Base-by-base conservation (phyloP, 2,888 invertebrate species). In the Pseudococcus jackbeardsleyi region DNA sequence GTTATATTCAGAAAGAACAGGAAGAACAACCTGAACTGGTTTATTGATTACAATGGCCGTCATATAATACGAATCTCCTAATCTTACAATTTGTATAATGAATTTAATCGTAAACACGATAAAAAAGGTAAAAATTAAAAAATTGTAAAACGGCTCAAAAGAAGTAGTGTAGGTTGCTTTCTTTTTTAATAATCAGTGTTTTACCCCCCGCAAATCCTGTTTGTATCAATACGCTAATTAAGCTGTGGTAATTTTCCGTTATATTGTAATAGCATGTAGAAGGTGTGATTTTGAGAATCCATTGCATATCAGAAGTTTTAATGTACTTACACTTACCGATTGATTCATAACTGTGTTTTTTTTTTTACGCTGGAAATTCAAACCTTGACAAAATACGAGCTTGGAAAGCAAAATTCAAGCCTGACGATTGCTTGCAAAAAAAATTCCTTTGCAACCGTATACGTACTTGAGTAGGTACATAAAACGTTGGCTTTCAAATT, bases 41-140 rank as follows among this genome's bases (percentile, higher is more conserved):
- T 86, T 89, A 89, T 89, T 89, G 89, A 89, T 89, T 89, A 54
- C 54, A 86, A 68, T 89, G 54, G 84, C 46, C 84, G 85, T 26
- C 85, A 72, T 77, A 88, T 86, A 77, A 64, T 77, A 85, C 84
- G 54, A 54, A 50, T 84, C 84, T 84, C 84, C 42, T 84, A 84
- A 84, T 50, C 84, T 84, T 54, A 42, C 64, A 86, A 86, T 59
- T 59, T 42, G 68, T 86, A 86, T 86, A 64, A 86, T 64, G 86
- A 54, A 86, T 64, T 86, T 39, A 86, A 86, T 86, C 86, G 64
- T 86, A n/a, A 86, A 86, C 86, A 42, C 64, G 86, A 86, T 86
- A 64, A 86, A 86, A 86, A 86, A 86, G 86, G 86, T 86, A 33
- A 86, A 86, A 50, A 64, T 86, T 86, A 59, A 50, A 86, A 86